Evolutionary conservation across 2,888 invertebrate species (phyloP), one percentile per base, ranked within the genome.

Genomic region (Crepidodera aurea): DNA sequence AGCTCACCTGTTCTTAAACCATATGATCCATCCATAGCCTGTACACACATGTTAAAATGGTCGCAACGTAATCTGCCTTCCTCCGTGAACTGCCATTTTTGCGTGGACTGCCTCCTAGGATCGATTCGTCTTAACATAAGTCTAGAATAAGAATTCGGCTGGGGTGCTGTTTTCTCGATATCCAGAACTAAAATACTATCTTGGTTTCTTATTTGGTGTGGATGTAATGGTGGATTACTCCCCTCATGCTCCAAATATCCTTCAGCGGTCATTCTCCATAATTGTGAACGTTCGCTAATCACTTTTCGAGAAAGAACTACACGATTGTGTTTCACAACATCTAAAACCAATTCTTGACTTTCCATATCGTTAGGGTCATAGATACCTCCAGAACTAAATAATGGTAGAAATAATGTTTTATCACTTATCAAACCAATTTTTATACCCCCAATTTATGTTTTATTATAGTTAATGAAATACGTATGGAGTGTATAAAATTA

Each of bases 181-280:
- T 98, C 98, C 70, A 98, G 82, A 10, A 97, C 97, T 79, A 87
- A 76, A 29, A 83, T 80, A 48, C 82, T 82, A 13, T 74, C 74
- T 22, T 54, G 57, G 10, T 66, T 67, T 27, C 72, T 70, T 6
- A 74, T 75, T 51, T 80, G 78, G 34, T 76, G 74, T 0, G 81
- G 80, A 64, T 78, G 75, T 13, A 79, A 79, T 0, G 90, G 90
- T 12, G 90, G 89, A 3, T 88, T 88, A 69, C 89, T 91, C 62
- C 98, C 98, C 82, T 98, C 97, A 79, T 98, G 98, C 73, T 97
- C 92, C 61, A 99, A 83, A 81, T 94, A 91, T 0, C 94, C 94
- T 72, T 88, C 88, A 2, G 91, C 87, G 19, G 94, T 96, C 87
- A 96, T 93, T 27, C 96, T 86, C 98, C 98, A 99, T 50, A 98